These are phyloP conservation scores for Patella pellucida DNA, from an alignment of 2,888 invertebrate species.

Conservation along the genomic window DNA sequence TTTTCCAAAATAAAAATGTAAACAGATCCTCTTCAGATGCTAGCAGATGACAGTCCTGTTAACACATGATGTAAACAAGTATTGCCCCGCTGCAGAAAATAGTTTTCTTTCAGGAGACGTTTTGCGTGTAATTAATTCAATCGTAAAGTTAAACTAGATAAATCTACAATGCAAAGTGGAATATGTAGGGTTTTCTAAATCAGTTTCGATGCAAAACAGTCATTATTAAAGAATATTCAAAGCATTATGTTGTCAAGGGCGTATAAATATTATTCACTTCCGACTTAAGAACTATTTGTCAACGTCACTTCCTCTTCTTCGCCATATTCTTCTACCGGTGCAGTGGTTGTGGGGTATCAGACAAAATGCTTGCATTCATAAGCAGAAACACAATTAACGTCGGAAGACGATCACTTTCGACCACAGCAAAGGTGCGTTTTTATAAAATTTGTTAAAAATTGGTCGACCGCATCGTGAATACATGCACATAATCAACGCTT, in stretches of 20 bases:
- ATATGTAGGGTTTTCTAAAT: too few relatives aligned
- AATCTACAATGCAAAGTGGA: too few relatives aligned
- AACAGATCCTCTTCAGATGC: too few relatives aligned
- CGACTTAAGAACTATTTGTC: constrained; percentile 12
- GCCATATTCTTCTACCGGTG: constrained; percentile 20
- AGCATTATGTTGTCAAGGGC: constrained; percentile 47
- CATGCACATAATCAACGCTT: too few relatives aligned
- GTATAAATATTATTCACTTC: constrained; percentile 36
- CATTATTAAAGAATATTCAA: too few relatives aligned
- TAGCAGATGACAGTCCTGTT: not conserved
- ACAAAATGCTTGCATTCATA: constrained; percentile 10
- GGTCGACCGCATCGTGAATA: too few relatives aligned
- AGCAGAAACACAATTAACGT: not conserved
- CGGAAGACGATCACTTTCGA: constrained; percentile 34
- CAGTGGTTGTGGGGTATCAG: constrained; percentile 16
- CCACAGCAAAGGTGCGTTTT: constrained; percentile 35
- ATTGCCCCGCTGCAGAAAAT: constrained; percentile 15
- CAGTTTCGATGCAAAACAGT: too few relatives aligned
- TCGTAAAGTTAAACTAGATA: too few relatives aligned
- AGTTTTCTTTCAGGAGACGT: not conserved
- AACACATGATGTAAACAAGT: constrained; percentile 36
- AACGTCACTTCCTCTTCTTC: constrained; percentile 29
- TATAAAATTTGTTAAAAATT: too few relatives aligned
- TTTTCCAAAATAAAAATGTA: too few relatives aligned
- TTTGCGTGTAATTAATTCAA: too few relatives aligned